Evolutionary conservation across 1,140 invertebrate species (phyloP), one percentile per base, ranked within the genome.

Genomic region (Ladona fulva): DNA sequence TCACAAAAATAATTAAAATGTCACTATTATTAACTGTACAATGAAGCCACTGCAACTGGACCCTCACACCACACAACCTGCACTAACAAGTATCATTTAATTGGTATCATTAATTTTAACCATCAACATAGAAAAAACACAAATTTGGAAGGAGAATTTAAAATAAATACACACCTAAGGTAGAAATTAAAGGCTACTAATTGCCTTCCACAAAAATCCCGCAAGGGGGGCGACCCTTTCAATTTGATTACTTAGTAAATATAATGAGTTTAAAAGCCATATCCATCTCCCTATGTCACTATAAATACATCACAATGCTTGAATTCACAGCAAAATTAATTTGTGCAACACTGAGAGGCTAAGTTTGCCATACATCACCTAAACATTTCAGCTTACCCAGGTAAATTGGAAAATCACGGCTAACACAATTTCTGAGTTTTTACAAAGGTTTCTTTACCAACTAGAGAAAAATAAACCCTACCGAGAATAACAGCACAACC

Each of bases 61-160:
- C 78, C 78, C 75, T 76, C n/a, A 76, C 75, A 78, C 78, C 78
- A 78, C 76, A 78, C 75, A 78, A 78, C 73, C 29, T 76, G 75
- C 75, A 12, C 52, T 66, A 66, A 66, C 52, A 66, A 66, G 52
- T 66, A 66, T 22, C 52, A 66, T 66, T 19, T 66, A 66, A 66
- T 66, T 66, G 52, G 12, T 22, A 66, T 66, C n/a, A 66, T 66
- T 66, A 16, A 19, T 66, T 16, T 66, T 66, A 6, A 66, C 52
- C n/a, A 16, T 19, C n/a, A 66, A 66, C 52, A 66, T 66, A 66
- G n/a, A 66, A 66, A 37, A 37, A 37, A 37, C 29, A 37, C 29
- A 37, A 66, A 66, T 66, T 66, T 66, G 52, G 52, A 66, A 22
- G 52, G 52, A 66, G 52, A 66, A 66, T 66, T 66, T 37, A 37